Percentiles rank a stretch among this genome's conserved stretches.
Conservation (phyloP, 2,888 invertebrate species). For the Cabera pusaria region DNA sequence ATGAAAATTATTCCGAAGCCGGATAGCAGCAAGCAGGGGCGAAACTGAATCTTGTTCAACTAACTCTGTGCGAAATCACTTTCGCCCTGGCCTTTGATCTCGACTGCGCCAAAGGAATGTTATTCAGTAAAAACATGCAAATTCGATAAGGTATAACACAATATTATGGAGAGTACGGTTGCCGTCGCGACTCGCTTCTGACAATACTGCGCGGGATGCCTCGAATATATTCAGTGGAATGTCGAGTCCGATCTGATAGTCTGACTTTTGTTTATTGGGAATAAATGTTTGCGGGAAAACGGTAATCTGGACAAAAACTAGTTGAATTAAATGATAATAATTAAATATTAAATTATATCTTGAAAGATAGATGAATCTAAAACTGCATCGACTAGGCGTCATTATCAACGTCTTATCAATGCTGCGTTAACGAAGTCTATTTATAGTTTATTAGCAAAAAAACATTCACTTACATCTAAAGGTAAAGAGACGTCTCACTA, state of each 20-base stretch:
- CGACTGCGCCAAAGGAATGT: conserved; percentile 80
- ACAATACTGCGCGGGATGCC: conserved; percentile 53
- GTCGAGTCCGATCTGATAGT: conserved; percentile 25
- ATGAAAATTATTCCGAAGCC: conserved; percentile 78
- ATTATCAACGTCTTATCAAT: no score
- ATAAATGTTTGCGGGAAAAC: conserved; percentile 7
- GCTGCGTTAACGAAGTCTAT: no score
- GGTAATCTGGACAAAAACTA: background rate
- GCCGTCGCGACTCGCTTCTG: conserved; percentile 46
- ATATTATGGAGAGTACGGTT: conserved; percentile 68
- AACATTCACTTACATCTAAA: no score
- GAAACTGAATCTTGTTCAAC: conserved; percentile 80
- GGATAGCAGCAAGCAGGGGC: conserved; percentile 54
- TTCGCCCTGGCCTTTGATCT: conserved; percentile 80
- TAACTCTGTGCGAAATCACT: conserved; percentile 83
- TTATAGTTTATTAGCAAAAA: no score
- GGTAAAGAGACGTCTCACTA: no score
- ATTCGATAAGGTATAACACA: conserved; percentile 83
- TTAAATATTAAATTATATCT: no score
- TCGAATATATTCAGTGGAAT: conserved; percentile 53
- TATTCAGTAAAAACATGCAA: conserved; percentile 84
- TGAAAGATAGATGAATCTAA: no score
- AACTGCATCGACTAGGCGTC: no score
- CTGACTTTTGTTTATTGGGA: conserved; percentile 19
- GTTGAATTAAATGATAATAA: no score